Percentiles rank a stretch among this genome's conserved stretches.
Evolutionary conservation across 2,888 invertebrate genomes (phyloP).

Genomic region (Cephus runcator): DNA sequence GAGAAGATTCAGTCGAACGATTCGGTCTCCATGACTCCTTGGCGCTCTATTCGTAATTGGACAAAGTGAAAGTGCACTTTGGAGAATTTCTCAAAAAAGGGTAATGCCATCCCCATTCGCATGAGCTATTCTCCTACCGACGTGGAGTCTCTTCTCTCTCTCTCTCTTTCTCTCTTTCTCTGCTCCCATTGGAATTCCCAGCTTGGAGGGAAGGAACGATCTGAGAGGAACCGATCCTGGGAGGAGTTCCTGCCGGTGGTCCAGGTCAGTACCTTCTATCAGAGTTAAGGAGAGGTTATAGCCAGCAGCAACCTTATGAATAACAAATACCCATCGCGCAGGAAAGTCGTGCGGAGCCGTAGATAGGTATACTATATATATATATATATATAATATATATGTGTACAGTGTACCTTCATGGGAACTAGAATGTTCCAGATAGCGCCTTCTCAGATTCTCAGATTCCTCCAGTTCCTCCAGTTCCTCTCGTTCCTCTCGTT

Average conservation of each 20-base stretch:
- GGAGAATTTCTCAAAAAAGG: neutral
- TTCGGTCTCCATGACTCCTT: constrained; percentile 22
- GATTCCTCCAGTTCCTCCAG: constrained; percentile 11
- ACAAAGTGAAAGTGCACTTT: constrained; percentile 48
- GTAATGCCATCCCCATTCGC: neutral
- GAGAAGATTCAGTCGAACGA: constrained; percentile 36
- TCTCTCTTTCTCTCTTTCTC: no score
- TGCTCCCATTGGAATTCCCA: neutral
- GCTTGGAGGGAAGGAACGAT: neutral
- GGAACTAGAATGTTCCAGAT: constrained; percentile 45
- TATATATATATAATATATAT: neutral
- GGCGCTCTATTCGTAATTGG: constrained; percentile 52
- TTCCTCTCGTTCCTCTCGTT: constrained; percentile 22
- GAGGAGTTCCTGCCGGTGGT: neutral
- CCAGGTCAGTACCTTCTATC: constrained; percentile 4
- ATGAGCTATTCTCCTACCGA: neutral
- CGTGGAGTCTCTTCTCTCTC: neutral
- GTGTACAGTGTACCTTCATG: constrained; percentile 26
- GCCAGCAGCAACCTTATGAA: constrained; percentile 18
- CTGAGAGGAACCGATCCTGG: neutral
- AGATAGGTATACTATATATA: neutral
- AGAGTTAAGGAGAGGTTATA: constrained; percentile 7
- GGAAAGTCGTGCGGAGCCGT: constrained; percentile 18
- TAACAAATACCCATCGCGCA: constrained; percentile 18
- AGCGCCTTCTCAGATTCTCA: constrained; percentile 24